Evolutionary conservation across 64 coral and sea anemone species (phyloP).

Genomic region (Catalaphyllia jardinei): DNA sequence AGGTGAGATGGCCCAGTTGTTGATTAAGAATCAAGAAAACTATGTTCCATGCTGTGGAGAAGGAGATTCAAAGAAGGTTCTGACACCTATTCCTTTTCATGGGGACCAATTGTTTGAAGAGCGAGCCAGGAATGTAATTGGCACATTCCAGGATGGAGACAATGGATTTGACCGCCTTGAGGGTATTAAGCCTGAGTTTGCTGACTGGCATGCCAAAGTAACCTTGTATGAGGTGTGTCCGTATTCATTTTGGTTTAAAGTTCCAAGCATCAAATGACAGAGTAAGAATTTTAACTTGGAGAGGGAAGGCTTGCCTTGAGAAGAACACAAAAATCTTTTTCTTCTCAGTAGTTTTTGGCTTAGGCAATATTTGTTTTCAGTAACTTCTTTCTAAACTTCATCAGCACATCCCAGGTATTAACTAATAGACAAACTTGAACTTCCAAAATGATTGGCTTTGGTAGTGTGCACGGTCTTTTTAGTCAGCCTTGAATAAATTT

Average conservation of each 20-base stretch:
- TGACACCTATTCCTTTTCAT: background rate
- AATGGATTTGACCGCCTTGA: conserved; percentile 31
- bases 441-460: no score
- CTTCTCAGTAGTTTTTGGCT: no score
- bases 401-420: no score
- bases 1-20: conserved; percentile 46
- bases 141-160: conserved; percentile 53
- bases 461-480: no score
- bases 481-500: no score
- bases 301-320: background rate
- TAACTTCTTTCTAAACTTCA: no score
- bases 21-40: conserved; percentile 33
- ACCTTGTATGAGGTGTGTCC: conserved; percentile 32
- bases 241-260: background rate
- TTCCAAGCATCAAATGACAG: background rate
- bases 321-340: background rate
- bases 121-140: background rate
- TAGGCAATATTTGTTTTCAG: no score
- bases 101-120: conserved; percentile 50
- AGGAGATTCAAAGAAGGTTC: conserved; percentile 9
- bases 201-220: conserved; percentile 55
- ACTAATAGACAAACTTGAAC: no score
- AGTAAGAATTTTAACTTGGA: background rate
- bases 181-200: conserved; percentile 29
- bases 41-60: conserved; percentile 50